These are phyloP conservation scores for Zalophus californianus DNA, from an alignment of 2,797 vertebrate genomes.

Conservation along the genomic window DNA sequence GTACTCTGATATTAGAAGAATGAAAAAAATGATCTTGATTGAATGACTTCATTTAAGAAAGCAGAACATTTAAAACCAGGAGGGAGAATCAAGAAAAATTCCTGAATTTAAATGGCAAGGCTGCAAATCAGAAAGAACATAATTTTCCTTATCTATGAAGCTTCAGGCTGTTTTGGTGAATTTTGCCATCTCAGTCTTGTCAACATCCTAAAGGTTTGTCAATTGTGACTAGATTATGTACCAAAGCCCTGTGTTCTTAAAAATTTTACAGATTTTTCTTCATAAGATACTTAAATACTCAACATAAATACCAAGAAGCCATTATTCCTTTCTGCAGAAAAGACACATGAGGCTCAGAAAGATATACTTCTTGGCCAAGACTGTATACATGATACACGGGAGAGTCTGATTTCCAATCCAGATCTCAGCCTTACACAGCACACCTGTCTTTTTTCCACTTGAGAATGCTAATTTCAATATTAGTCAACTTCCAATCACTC, in stretches of 20 bases:
- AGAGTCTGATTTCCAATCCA: background rate
- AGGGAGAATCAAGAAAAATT: background rate
- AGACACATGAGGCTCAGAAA: background rate
- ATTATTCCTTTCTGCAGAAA: conserved; percentile 31
- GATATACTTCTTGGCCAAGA: background rate
- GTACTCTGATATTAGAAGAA: background rate
- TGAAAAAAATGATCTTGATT: background rate
- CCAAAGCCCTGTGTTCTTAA: background rate
- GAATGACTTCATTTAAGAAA: background rate
- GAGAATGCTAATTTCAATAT: background rate
- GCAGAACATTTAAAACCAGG: background rate
- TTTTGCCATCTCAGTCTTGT: background rate
- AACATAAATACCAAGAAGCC: background rate
- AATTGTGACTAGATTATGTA: background rate
- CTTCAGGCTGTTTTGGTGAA: background rate
- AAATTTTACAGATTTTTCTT: background rate
- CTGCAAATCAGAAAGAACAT: background rate
- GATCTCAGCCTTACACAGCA: background rate
- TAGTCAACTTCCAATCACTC: background rate
- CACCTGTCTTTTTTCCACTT: background rate
- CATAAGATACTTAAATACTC: background rate
- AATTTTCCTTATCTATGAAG: background rate
- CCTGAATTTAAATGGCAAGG: background rate
- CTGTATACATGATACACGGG: background rate
- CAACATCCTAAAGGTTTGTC: background rate